Conservation (phyloP, 2,797 vertebrate species). For the Pterois miles region DNA sequence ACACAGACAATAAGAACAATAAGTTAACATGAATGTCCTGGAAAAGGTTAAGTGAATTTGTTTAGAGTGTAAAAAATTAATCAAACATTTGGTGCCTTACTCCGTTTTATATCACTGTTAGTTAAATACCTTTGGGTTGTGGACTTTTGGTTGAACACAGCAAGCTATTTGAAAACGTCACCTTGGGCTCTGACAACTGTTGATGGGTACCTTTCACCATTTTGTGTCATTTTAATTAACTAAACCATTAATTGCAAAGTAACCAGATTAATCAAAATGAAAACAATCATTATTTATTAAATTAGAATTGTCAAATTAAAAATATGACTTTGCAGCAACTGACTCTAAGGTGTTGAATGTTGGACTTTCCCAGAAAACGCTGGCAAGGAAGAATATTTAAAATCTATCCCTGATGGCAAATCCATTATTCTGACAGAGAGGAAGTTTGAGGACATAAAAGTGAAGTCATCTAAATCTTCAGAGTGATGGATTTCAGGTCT, state of each 20-base stretch:
- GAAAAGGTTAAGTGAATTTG: not conserved
- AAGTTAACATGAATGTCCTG: not conserved
- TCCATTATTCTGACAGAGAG: not conserved
- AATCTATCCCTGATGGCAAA: not conserved
- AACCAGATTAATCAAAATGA: not conserved
- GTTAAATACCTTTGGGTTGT: too few species aligned
- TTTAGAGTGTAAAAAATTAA: not conserved
- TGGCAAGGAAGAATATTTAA: not conserved
- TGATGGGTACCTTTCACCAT: not conserved
- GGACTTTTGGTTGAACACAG: not conserved
- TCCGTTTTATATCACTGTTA: not conserved
- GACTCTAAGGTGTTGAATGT: not conserved
- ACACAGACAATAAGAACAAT: not conserved
- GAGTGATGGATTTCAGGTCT: constrained; percentile 11
- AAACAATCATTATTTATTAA: not conserved
- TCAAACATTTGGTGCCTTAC: not conserved
- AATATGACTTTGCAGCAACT: not conserved
- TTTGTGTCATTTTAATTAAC: not conserved
- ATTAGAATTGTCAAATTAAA: too few species aligned
- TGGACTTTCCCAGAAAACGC: not conserved
- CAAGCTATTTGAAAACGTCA: not conserved
- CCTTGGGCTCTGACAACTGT: not conserved
- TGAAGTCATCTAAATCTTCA: not conserved
- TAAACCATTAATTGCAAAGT: not conserved
- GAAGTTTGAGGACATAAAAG: constrained; percentile 8